Evolutionary conservation across 2,888 invertebrate species (phyloP), one percentile per base, ranked within the genome.

Genomic region (Xanthorhoe spadicearia): DNA sequence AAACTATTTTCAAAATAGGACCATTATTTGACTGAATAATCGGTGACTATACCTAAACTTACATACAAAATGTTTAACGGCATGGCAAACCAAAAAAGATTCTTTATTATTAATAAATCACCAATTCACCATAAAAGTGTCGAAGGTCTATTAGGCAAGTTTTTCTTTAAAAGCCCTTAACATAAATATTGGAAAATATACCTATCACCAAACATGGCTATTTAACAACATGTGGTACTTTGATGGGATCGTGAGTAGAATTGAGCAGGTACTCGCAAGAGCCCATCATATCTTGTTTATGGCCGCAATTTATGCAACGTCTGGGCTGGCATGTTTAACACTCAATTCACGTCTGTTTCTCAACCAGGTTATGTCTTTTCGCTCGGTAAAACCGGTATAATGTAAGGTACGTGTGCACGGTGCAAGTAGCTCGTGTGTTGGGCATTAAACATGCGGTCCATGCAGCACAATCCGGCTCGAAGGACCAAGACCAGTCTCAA

Each of bases 291-390:
- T 82, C 78, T 80, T 80, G 80, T 81, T 82, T 76, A 77, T 81
- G 78, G 83, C 79, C 73, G 76, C 72, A 77, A 80, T 86, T 86
- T 85, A 83, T 86, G 86, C 85, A 85, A 87, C 79, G 77, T 82
- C 80, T 82, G 77, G 78, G 81, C 81, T 81, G 78, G 80, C 83
- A 79, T 82, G 85, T 85, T 88, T 85, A 87, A 83, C 87, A 87
- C 86, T 87, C 85, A 83, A 87, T 88, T 86, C 86, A 83, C 88
- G 86, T 89, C 80, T 83, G 80, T 87, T 85, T 88, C 84, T 81
- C 83, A 83, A 84, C 80, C 83, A 77, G 83, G 84, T 83, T 81
- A 83, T 84, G 85, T 84, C 78, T 84, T 84, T 86, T 85, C 83
- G 83, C 83, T 81, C 74, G 78, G 75, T 74, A 74, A 80, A 88